Evolutionary conservation across 2,113 vertebrate species (phyloP).

Genomic region (Isichthys henryi): DNA sequence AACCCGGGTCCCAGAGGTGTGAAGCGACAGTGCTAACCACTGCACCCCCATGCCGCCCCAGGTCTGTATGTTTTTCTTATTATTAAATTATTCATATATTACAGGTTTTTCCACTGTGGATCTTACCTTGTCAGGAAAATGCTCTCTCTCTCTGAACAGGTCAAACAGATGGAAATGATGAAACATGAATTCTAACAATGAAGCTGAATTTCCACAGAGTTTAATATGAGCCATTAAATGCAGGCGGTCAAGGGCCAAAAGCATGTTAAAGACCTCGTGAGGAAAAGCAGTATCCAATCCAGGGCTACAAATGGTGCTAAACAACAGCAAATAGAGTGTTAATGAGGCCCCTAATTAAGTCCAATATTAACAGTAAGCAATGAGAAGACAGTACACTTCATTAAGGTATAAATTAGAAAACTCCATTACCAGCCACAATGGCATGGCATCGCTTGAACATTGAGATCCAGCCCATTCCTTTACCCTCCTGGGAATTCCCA

Average conservation of each 20-base stretch:
- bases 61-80: not conserved
- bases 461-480: not conserved
- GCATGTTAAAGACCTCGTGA: not conserved
- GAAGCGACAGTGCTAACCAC: too few species aligned
- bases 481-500: not conserved
- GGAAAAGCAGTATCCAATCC: not conserved
- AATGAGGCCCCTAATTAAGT: constrained; percentile 15
- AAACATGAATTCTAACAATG: not conserved
- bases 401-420: constrained; percentile 17
- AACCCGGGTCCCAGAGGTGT: too few species aligned
- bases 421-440: not conserved
- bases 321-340: constrained; percentile 1
- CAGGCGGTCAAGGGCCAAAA: not conserved
- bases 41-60: too few species aligned
- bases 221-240: not conserved
- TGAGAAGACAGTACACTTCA: constrained; percentile 5
- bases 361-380: not conserved
- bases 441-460: not conserved
- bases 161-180: not conserved
- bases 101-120: not conserved
- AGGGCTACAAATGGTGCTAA: not conserved
- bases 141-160: not conserved
- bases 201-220: not conserved
- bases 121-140: not conserved
- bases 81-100: not conserved